A percentile compares a stretch with the other conserved stretches of the same genome.
These are phyloP conservation scores for Tenrec ecaudatus DNA, from an alignment of 2,113 vertebrate genomes.

Conservation along the genomic window DNA sequence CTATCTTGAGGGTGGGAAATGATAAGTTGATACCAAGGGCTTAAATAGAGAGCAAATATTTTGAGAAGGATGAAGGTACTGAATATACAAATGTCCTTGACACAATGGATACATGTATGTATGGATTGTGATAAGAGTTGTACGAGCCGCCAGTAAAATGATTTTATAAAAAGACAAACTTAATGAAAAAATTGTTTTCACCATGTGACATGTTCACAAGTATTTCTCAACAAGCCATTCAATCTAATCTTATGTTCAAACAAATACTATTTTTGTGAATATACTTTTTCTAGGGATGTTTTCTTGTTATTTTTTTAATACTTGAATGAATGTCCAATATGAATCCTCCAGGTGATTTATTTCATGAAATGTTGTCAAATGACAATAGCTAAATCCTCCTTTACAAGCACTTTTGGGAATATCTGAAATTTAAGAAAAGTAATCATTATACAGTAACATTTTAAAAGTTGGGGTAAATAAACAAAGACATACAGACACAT, in stretches of 20 bases:
- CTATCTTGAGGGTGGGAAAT: no score
- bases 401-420: neutral
- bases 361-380: neutral
- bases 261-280: neutral
- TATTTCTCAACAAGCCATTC: constrained; percentile 24
- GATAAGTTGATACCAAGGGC: no score
- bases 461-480: neutral
- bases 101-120: no score
- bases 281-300: neutral
- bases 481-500: neutral
- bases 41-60: no score
- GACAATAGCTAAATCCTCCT: neutral
- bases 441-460: neutral
- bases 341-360: neutral
- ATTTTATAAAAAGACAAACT: neutral
- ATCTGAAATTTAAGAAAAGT: neutral
- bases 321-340: neutral
- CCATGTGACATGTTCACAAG: neutral
- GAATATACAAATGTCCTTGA: no score
- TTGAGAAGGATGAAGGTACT: no score
- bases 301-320: neutral
- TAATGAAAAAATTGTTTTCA: neutral
- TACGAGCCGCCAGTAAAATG: neutral
- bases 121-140: no score
- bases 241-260: neutral